phyloP scores from a whole-genome alignment of 2,113 vertebrate genomes.

The Penelope pileata region DNA sequence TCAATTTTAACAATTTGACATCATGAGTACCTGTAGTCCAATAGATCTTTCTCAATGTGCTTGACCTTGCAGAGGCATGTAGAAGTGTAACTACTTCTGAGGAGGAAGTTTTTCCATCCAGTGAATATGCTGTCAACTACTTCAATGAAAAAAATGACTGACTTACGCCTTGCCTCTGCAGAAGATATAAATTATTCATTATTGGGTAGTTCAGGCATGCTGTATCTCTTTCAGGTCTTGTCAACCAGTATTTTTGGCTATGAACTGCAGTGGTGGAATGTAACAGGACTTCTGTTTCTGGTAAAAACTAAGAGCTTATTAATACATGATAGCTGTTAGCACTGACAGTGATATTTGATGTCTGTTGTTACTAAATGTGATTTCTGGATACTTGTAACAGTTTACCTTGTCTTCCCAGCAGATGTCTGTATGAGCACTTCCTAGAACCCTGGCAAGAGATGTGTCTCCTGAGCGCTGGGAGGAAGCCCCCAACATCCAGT shows the following conservation, averaged over 20 bases:
- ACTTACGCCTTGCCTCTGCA: slow-evolving; percentile 59
- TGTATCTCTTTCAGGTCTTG: slow-evolving; percentile 61
- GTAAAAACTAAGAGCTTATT: slow-evolving; percentile 1
- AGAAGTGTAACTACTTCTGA: slow-evolving; percentile 49
- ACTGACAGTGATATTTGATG: not conserved
- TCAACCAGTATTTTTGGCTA: slow-evolving; percentile 54
- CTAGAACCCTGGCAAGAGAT: not conserved
- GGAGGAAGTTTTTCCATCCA: slow-evolving; percentile 52
- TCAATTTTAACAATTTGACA: slow-evolving; percentile 40
- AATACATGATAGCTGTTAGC: not conserved
- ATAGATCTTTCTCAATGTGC: slow-evolving; percentile 25
- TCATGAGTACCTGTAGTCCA: not conserved
- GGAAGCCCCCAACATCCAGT: not conserved
- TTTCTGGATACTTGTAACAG: not conserved
- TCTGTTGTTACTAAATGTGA: not conserved
- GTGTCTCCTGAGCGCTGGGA: not conserved
- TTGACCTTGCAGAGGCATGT: slow-evolving; percentile 65
- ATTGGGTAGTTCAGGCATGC: slow-evolving; percentile 14
- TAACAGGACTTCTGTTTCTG: not conserved
- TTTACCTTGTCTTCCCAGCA: not conserved
- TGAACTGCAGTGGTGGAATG: not conserved
- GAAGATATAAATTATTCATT: slow-evolving; percentile 66
- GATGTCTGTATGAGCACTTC: not conserved
- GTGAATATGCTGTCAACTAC: slow-evolving; percentile 26
- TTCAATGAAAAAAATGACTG: slow-evolving; percentile 58